Evolutionary conservation across 1,140 invertebrate species (phyloP).

Genomic region (Neodiprion virginianus): DNA sequence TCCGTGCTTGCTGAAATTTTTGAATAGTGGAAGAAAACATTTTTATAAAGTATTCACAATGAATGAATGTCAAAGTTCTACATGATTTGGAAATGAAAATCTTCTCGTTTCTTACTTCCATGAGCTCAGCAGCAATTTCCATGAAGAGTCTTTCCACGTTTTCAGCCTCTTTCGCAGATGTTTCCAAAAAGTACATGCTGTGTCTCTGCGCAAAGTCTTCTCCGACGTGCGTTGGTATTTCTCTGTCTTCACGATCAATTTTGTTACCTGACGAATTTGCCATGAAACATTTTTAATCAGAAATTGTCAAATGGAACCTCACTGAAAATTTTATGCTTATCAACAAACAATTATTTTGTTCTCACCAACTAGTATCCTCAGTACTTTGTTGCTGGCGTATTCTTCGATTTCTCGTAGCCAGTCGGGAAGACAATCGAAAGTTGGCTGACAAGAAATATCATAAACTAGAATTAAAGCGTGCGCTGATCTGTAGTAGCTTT

Average conservation of each 20-base stretch:
- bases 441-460: conserved; percentile 96
- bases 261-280: conserved; percentile 79
- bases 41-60: conserved; percentile 9
- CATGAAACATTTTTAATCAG: neutral
- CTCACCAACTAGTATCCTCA: conserved; percentile 90
- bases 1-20: conserved; percentile 74
- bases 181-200: conserved; percentile 98
- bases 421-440: conserved; percentile 94
- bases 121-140: conserved; percentile 92
- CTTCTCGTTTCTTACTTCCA: conserved; percentile 69
- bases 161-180: conserved; percentile 96
- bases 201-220: conserved; percentile 94
- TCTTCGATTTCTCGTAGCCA: conserved; percentile 97
- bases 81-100: neutral
- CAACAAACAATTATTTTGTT: conserved; percentile 24
- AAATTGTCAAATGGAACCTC: neutral
- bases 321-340: conserved; percentile 18
- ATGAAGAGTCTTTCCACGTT: conserved; percentile 97
- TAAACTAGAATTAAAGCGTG: conserved; percentile 97
- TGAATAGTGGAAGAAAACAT: conserved; percentile 23
- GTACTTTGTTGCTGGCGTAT: conserved; percentile 93
- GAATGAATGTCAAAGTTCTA: conserved; percentile 18
- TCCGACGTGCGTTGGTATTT: conserved; percentile 93
- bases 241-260: conserved; percentile 92
- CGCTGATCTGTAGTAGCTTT: conserved; percentile 97